These are phyloP conservation scores for Hemibagrus guttatus DNA, from an alignment of 2,797 vertebrate species.

Conservation along the genomic window DNA sequence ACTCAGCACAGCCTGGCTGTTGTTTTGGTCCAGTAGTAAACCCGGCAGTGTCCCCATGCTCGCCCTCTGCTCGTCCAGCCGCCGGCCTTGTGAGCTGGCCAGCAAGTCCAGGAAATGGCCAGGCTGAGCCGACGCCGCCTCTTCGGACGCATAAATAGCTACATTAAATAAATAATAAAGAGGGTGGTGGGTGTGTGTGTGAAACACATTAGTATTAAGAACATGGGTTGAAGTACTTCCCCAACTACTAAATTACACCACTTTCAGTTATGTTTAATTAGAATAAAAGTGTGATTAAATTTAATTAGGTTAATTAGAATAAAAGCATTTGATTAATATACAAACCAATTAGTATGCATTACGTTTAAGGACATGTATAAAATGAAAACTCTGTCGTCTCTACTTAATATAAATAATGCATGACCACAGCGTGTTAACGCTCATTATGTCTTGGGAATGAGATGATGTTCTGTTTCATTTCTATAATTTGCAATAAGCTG, in stretches of 20 bases:
- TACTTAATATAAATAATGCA: neutral
- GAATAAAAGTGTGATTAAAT: neutral
- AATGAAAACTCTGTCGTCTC: neutral
- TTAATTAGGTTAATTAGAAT: neutral
- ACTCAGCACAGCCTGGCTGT: constrained; percentile 73
- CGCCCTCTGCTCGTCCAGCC: constrained; percentile 90
- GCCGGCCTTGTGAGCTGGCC: constrained; percentile 89
- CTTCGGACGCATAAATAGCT: constrained; percentile 75
- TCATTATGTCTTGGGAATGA: neutral
- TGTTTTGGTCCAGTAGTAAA: constrained; percentile 77
- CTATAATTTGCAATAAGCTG: neutral
- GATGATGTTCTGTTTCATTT: neutral
- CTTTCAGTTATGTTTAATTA: neutral
- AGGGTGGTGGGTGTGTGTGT: too few relatives aligned
- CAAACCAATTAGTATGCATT: neutral
- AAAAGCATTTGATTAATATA: neutral
- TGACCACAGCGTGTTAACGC: neutral
- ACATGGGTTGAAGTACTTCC: neutral
- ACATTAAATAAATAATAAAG: neutral
- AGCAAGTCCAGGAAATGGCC: constrained; percentile 93
- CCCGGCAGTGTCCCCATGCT: constrained; percentile 85
- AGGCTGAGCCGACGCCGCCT: constrained; percentile 80
- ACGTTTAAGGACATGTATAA: neutral
- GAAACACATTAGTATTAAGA: too few relatives aligned
- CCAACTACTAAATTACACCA: neutral